A percentile compares a stretch with the other conserved stretches of the same genome.
These are phyloP conservation scores for Lissonota sp. DNA, from an alignment of 2,888 invertebrate species.

Conservation along the genomic window DNA sequence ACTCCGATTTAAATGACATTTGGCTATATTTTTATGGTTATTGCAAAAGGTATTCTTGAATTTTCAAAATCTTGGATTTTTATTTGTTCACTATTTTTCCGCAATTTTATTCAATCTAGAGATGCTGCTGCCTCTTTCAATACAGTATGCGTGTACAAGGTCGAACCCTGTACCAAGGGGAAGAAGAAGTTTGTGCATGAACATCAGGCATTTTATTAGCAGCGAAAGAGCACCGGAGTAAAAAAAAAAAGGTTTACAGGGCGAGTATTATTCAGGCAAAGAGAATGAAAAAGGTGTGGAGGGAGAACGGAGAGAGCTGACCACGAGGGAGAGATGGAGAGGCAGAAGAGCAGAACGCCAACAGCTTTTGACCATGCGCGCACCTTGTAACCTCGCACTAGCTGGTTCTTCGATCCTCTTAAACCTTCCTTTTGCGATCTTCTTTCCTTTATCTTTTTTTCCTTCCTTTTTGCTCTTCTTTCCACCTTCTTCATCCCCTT, in stretches of 20 bases:
- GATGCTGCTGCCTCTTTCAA: no score
- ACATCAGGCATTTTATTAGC: conserved; percentile 60
- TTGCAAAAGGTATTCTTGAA: no score
- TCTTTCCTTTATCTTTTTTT: not conserved
- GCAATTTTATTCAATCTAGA: no score
- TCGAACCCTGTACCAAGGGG: not conserved
- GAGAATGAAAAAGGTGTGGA: conserved; percentile 26
- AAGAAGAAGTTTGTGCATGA: conserved; percentile 40
- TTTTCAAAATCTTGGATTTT: no score
- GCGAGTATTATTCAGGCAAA: conserved; percentile 32
- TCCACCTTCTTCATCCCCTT: conserved; percentile 36
- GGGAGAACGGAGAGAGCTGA: not conserved
- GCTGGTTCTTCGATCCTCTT: conserved; percentile 17
- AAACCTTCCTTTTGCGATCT: not conserved
- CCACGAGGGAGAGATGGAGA: conserved; percentile 24
- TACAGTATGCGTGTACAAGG: no score
- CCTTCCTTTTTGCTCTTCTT: not conserved
- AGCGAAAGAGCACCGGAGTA: conserved; percentile 35
- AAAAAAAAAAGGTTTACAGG: conserved; percentile 56
- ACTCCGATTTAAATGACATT: no score
- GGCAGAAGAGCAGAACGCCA: conserved; percentile 20
- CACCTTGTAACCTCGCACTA: conserved; percentile 55
- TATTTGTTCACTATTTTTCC: no score
- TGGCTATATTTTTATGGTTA: no score
- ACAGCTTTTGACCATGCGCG: conserved; percentile 16